Conservation (phyloP, 1,140 invertebrate species). For the Thalassaphorura encarpata region DNA sequence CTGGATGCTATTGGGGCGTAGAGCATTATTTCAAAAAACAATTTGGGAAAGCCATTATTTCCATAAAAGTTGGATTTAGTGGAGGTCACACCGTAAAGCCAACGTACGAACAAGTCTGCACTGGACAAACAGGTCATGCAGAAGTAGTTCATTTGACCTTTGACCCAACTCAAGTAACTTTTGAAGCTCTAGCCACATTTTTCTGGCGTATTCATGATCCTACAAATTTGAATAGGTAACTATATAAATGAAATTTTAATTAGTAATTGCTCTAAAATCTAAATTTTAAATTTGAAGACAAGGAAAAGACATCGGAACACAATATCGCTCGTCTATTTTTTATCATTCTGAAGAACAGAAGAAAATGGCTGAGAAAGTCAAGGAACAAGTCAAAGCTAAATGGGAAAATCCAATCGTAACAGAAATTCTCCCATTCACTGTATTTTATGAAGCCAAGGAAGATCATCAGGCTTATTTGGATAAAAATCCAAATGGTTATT, state of each 20-base stretch:
- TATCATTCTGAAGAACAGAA: conserved; percentile 84
- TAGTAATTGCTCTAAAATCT: neutral
- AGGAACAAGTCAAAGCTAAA: conserved; percentile 49
- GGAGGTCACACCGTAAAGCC: conserved; percentile 71
- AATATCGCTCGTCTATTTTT: conserved; percentile 88
- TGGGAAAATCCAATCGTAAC: conserved; percentile 55
- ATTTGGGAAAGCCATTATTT: conserved; percentile 60
- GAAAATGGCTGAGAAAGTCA: conserved; percentile 58
- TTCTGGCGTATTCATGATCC: conserved; percentile 92
- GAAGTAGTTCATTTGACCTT: conserved; percentile 85
- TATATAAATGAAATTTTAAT: conserved; percentile 35
- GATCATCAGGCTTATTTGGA: conserved; percentile 38
- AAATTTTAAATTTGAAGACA: conserved; percentile 4
- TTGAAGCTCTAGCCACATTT: conserved; percentile 60
- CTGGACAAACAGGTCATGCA: conserved; percentile 57
- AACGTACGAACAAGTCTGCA: conserved; percentile 65
- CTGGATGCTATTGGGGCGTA: conserved; percentile 96
- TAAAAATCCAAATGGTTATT: conserved; percentile 12
- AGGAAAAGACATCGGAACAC: conserved; percentile 19
- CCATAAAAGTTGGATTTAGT: conserved; percentile 85
- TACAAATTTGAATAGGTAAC: conserved; percentile 67
- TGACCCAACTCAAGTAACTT: conserved; percentile 65
- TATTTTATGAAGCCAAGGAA: conserved; percentile 84
- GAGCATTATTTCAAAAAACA: conserved; percentile 56
- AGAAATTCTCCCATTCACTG: conserved; percentile 56